These are phyloP conservation scores for Euleptes europaea DNA, from an alignment of 2,113 vertebrate species.

Conservation along the genomic window DNA sequence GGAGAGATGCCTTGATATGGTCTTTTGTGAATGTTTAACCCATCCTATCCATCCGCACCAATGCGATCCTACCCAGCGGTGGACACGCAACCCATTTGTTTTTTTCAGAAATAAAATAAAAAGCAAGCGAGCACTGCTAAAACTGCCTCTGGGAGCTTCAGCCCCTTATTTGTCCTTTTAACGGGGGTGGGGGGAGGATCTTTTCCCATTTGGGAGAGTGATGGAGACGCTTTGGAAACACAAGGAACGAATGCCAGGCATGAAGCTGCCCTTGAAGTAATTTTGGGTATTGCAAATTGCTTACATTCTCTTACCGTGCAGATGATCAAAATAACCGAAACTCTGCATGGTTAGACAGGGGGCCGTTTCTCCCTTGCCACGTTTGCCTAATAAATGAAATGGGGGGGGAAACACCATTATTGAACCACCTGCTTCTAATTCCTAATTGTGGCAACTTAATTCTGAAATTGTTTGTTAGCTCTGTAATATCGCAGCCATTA, in stretches of 20 bases:
- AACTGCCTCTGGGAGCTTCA: slow-evolving; percentile 52
- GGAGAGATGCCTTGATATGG: neutral
- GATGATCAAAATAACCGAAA: slow-evolving; percentile 82
- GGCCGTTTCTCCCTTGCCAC: slow-evolving; percentile 46
- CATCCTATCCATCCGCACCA: neutral
- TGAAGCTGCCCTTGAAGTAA: slow-evolving; percentile 78
- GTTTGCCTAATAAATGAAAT: slow-evolving; percentile 77
- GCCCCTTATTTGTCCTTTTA: slow-evolving; percentile 59
- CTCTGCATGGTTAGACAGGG: slow-evolving; percentile 61
- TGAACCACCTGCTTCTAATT: slow-evolving; percentile 85
- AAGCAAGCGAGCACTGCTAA: slow-evolving; percentile 63
- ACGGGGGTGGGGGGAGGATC: slow-evolving; percentile 58
- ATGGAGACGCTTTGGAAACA: slow-evolving; percentile 77
- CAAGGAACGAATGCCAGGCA: slow-evolving; percentile 68
- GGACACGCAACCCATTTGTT: slow-evolving; percentile 47
- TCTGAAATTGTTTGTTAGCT: slow-evolving; percentile 82
- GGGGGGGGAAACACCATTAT: slow-evolving; percentile 78
- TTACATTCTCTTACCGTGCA: slow-evolving; percentile 72
- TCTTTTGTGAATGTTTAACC: neutral
- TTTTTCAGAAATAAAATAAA: neutral
- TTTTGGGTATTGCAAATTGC: slow-evolving; percentile 79
- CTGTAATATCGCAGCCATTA: slow-evolving; percentile 75
- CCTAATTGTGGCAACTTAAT: slow-evolving; percentile 84
- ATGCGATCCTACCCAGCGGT: slow-evolving; percentile 41
- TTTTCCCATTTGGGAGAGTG: slow-evolving; percentile 66